Conservation (phyloP, 2,797 vertebrate genomes). For the Loriculus beryllinus region DNA sequence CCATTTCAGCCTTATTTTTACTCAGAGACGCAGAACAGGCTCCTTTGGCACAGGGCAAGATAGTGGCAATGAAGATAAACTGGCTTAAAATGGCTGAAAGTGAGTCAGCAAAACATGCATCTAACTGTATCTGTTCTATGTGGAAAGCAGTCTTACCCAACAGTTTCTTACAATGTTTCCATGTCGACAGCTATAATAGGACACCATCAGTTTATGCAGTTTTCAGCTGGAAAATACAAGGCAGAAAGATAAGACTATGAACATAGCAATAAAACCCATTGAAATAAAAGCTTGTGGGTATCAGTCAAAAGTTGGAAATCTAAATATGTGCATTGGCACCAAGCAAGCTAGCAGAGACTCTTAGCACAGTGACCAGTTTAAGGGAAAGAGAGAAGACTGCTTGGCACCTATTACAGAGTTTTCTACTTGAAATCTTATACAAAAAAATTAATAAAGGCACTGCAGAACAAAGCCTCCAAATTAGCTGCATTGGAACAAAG, state of each 20-base stretch:
- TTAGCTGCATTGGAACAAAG: not conserved
- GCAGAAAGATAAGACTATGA: not conserved
- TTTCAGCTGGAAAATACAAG: slow-evolving; percentile 16
- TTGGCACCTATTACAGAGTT: not conserved
- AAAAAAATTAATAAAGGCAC: not conserved
- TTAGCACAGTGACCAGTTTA: not conserved
- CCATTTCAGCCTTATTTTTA: not conserved
- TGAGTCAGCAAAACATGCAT: slow-evolving; percentile 47
- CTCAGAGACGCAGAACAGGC: not conserved
- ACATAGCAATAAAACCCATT: not conserved
- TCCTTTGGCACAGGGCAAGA: fast-evolving
- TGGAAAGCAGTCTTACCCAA: not conserved
- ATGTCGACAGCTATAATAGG: slow-evolving; percentile 36
- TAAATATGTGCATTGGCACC: not conserved
- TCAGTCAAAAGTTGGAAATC: not conserved
- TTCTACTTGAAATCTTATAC: not conserved
- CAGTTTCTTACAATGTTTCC: slow-evolving; percentile 28
- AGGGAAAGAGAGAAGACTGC: not conserved
- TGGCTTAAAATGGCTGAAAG: slow-evolving; percentile 55
- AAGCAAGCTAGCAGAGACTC: not conserved
- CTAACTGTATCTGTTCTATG: not conserved
- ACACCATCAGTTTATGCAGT: not conserved
- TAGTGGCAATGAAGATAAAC: not conserved
- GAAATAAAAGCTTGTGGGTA: not conserved
- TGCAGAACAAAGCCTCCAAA: not conserved